Conservation (phyloP, 2,113 vertebrate species). For the Aplodontia rufa region DNA sequence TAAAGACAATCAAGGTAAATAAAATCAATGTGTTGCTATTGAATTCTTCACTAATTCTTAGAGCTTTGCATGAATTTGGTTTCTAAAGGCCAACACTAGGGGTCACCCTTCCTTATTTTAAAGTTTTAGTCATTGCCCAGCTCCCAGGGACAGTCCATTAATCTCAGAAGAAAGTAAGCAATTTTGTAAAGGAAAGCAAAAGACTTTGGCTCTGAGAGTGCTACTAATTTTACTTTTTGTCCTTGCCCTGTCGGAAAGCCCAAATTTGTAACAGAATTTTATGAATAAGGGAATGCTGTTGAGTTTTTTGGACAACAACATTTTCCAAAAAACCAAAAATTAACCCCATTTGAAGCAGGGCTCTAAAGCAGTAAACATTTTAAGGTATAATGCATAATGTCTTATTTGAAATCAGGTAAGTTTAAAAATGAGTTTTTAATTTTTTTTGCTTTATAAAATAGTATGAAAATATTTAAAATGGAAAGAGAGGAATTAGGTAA, state of each 20-base stretch:
- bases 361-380: background rate
- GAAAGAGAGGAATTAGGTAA: background rate
- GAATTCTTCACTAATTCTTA: background rate
- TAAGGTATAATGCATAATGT: background rate
- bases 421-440: background rate
- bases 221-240: constrained; percentile 51
- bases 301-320: background rate
- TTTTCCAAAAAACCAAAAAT: constrained; percentile 31
- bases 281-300: background rate
- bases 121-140: constrained; percentile 30
- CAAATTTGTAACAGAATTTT: constrained; percentile 10
- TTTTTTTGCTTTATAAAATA: background rate
- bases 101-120: constrained; percentile 69
- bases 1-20: background rate
- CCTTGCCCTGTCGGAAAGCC: background rate
- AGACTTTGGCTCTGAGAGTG: constrained; percentile 21
- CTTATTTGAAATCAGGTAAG: background rate
- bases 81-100: constrained; percentile 67
- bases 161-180: constrained; percentile 46
- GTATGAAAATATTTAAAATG: constrained; percentile 16
- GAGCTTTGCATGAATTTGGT: constrained; percentile 24
- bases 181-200: constrained; percentile 56
- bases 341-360: background rate
- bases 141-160: constrained; percentile 49
- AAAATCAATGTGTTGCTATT: background rate